Conservation (phyloP, 92 coral and sea anemone species). For the Parazoanthus swiftii region DNA sequence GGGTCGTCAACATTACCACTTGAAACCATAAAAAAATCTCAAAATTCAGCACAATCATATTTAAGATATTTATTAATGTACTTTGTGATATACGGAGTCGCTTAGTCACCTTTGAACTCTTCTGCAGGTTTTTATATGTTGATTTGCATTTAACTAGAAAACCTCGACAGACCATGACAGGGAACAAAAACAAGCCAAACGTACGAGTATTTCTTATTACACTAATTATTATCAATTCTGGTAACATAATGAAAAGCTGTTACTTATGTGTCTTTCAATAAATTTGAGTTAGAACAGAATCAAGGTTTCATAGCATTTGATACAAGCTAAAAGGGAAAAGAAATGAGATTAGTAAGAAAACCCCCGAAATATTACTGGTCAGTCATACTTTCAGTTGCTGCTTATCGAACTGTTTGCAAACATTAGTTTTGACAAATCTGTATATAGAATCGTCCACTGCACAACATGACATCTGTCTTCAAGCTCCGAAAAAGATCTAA, state of each 20-base stretch:
- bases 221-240: constrained; percentile 19
- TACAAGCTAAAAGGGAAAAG: constrained; percentile 1
- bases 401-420: neutral
- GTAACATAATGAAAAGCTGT: constrained; percentile 11
- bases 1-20: neutral
- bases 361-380: neutral
- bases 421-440: neutral
- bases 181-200: neutral
- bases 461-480: neutral
- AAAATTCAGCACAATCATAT: neutral
- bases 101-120: constrained; percentile 12
- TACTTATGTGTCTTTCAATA: constrained; percentile 1
- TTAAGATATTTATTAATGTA: neutral
- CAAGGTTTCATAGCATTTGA: neutral
- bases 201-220: constrained; percentile 6
- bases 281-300: neutral
- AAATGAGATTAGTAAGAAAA: constrained; percentile 6
- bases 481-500: neutral
- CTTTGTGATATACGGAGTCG: neutral
- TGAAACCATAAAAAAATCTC: neutral
- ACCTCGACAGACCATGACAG: neutral
- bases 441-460: neutral
- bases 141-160: neutral
- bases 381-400: neutral
- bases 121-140: neutral